Percentiles rank a stretch among this genome's conserved stretches.
Evolutionary conservation across 2,888 invertebrate species (phyloP).

Genomic region (Philhelius pedissequus): DNA sequence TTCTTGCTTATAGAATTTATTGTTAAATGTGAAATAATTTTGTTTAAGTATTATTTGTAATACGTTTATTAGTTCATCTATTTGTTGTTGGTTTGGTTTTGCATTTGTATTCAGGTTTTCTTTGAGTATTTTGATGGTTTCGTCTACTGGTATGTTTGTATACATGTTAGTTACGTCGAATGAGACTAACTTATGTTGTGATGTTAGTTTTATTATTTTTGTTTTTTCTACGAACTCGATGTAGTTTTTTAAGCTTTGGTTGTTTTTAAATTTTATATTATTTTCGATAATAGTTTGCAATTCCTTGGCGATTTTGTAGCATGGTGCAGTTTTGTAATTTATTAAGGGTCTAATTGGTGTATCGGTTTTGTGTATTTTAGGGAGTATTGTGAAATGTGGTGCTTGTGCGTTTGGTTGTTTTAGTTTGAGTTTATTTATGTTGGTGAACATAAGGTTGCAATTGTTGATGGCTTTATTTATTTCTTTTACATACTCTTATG

Average conservation of each 20-base stretch:
- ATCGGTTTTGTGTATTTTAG: not conserved
- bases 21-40: not conserved
- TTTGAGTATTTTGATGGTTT: too few relatives aligned
- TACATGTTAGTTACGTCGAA: too few relatives aligned
- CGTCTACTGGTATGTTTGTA: too few relatives aligned
- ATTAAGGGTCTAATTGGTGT: not conserved
- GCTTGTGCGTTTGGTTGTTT: not conserved
- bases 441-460: not conserved
- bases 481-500: not conserved
- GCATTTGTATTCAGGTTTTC: too few relatives aligned
- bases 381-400: not conserved
- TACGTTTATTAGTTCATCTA: not conserved
- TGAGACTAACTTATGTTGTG: too few relatives aligned
- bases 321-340: not conserved
- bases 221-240: not conserved
- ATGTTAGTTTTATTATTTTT: too few relatives aligned
- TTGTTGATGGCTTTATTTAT: not conserved
- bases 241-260: not conserved
- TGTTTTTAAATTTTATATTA: not conserved
- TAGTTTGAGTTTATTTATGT: not conserved
- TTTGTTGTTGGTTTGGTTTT: too few relatives aligned
- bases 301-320: not conserved
- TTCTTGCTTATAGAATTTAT: not conserved
- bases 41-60: not conserved
- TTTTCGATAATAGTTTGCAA: not conserved